Evolutionary conservation across 2,113 vertebrate genomes (phyloP).

Genomic region (Andinoacara biseriatus): DNA sequence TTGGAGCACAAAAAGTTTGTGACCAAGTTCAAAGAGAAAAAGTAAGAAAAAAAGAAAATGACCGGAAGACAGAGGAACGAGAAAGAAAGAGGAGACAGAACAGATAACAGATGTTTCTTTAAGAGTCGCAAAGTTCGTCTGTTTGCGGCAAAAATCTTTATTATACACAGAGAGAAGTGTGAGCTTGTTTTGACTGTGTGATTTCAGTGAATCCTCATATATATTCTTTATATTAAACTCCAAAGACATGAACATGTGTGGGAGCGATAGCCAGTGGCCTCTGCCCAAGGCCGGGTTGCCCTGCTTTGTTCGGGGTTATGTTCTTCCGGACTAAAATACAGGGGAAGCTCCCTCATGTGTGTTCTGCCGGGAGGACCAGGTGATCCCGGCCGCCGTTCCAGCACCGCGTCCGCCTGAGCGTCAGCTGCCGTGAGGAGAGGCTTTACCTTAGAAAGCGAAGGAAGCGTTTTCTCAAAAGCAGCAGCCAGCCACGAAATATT

Average conservation of each 20-base stretch:
- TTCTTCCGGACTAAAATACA: not conserved
- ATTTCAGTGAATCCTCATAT: not conserved
- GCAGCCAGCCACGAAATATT: no score
- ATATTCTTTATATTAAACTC: not conserved
- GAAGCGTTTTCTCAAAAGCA: not conserved
- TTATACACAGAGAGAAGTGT: not conserved
- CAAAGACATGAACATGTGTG: not conserved
- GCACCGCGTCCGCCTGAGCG: not conserved
- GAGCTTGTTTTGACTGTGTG: not conserved
- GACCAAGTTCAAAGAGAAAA: not conserved
- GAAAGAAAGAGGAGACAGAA: not conserved
- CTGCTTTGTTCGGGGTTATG: not conserved
- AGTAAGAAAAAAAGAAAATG: not conserved
- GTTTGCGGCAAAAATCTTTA: not conserved
- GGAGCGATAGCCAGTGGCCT: not conserved
- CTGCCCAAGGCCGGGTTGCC: not conserved
- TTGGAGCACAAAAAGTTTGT: no score
- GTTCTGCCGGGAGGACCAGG: not conserved
- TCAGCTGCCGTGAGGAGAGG: not conserved
- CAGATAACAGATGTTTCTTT: not conserved
- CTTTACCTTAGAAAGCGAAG: not conserved
- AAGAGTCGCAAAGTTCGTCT: not conserved
- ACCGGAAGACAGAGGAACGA: not conserved
- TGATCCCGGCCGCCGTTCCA: not conserved
- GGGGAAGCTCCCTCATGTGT: not conserved